These are phyloP conservation scores for Trissolcus brochymenae DNA, from an alignment of 2,888 invertebrate genomes.

Conservation along the genomic window DNA sequence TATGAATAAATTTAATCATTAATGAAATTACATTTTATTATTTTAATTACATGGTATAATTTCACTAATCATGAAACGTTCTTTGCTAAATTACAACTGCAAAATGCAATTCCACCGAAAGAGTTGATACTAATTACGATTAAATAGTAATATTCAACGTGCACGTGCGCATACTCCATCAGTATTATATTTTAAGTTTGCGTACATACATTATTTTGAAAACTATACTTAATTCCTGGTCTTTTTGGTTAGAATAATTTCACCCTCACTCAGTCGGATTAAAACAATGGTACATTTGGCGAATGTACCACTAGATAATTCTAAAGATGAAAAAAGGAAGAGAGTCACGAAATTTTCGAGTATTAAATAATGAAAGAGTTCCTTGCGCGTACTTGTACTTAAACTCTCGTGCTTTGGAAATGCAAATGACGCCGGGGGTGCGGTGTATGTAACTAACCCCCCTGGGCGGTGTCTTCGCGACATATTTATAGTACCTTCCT, in stretches of 20 bases:
- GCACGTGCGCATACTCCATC: constrained; percentile 10
- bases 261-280: constrained; percentile 29
- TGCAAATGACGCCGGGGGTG: constrained; percentile 69
- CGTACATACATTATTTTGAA: constrained; percentile 24
- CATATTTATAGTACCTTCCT: constrained; percentile 73
- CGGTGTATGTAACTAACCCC: constrained; percentile 69
- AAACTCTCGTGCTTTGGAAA: constrained; percentile 71
- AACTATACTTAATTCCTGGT: constrained; percentile 14
- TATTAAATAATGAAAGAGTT: constrained; percentile 52
- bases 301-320: too few relatives aligned
- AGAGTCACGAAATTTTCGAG: constrained; percentile 49
- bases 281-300: constrained; percentile 35
- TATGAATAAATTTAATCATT: constrained; percentile 32
- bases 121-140: constrained; percentile 28
- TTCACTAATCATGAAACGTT: constrained; percentile 1
- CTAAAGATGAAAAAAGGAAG: background rate
- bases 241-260: constrained; percentile 23
- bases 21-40: constrained; percentile 42
- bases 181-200: constrained; percentile 29
- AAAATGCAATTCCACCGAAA: constrained; percentile 19
- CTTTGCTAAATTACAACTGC: constrained; percentile 19
- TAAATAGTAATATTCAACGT: constrained; percentile 32
- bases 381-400: constrained; percentile 50
- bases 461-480: constrained; percentile 68
- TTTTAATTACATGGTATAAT: constrained; percentile 5